Evolutionary conservation across 2,888 invertebrate species (phyloP), one percentile per base, ranked within the genome.

Genomic region (Parnassius glacialis): DNA sequence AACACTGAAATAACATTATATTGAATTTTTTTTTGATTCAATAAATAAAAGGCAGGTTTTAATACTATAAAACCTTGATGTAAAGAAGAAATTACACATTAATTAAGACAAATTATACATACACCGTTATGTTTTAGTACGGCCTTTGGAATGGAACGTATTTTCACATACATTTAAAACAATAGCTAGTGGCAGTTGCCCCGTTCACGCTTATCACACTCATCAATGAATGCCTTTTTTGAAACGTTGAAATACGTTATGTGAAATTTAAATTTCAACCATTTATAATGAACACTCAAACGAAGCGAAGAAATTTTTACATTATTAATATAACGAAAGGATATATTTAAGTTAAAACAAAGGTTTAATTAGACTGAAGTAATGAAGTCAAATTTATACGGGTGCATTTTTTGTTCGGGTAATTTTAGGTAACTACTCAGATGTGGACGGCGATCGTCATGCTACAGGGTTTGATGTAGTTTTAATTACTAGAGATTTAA

Each of bases 141-240:
- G 72, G 74, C 73, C 68, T 76, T 75, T 74, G 77, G 78, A 81
- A 84, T 73, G 76, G 73, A 83, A 77, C 75, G 72, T 80, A 83
- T 86, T 85, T 84, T 87, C 88, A 83, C 88, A 88, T 78, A 73
- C 65, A 61, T 68, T 68, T 83, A 83, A 87, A 85, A 90, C 90
- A 90, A 90, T 90, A 82, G 90, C 85, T 83, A 84, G 83, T 81
- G 80, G 79, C 87, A 80, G 87, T 87, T 85, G 84, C 78, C 66
- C 77, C 79, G 78, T 76, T 78, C 74, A 71, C 57, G 73, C 79
- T 87, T 86, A 87, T 90, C 88, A 72, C 74, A 70, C 65, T 71
- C 83, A 90, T 90, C 88, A 80, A 83, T 81, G 83, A 84, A 85
- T 85, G 79, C 83, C 83, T 88, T 87, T 86, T 86, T 83, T 76